phyloP scores from a whole-genome alignment of 1,140 invertebrate genomes.

The Stegodyphus dumicola region DNA sequence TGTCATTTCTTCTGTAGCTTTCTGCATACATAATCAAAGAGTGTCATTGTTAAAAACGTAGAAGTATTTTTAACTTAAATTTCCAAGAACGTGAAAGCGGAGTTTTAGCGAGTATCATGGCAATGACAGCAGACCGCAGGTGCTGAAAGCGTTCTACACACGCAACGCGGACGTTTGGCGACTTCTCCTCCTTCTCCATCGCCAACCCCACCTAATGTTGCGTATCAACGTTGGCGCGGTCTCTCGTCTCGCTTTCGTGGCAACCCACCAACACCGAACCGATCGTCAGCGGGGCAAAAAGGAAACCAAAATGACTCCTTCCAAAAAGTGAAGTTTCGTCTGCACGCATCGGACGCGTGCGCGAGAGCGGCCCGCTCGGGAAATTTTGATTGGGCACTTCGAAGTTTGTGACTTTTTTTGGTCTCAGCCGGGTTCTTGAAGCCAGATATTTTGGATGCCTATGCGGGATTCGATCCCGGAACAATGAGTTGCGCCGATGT shows the following conservation, averaged over 20 bases:
- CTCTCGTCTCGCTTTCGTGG: not conserved
- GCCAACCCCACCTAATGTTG: not conserved
- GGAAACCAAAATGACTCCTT: not conserved
- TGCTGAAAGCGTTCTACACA: not conserved
- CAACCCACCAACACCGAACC: not conserved
- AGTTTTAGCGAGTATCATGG: too few relatives aligned
- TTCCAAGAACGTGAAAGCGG: too few relatives aligned
- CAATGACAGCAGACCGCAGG: too few relatives aligned
- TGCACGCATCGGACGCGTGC: not conserved
- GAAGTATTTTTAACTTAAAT: too few relatives aligned
- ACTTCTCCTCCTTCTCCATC: not conserved
- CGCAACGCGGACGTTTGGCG: slow-evolving; percentile 34
- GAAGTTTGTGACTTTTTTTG: not conserved
- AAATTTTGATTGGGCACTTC: not conserved
- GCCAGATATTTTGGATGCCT: not conserved
- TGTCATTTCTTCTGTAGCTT: too few relatives aligned
- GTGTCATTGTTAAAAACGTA: too few relatives aligned
- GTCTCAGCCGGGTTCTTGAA: not conserved
- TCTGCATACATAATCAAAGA: too few relatives aligned
- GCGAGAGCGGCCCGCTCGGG: too few relatives aligned
- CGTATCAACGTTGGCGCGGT: not conserved
- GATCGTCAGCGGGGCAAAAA: not conserved
- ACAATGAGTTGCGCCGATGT: slow-evolving; percentile 63
- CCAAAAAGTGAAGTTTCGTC: not conserved
- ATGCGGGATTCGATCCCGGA: not conserved